Base-by-base conservation (phyloP, 2,113 vertebrate species). In the Epinephelus fuscoguttatus region DNA sequence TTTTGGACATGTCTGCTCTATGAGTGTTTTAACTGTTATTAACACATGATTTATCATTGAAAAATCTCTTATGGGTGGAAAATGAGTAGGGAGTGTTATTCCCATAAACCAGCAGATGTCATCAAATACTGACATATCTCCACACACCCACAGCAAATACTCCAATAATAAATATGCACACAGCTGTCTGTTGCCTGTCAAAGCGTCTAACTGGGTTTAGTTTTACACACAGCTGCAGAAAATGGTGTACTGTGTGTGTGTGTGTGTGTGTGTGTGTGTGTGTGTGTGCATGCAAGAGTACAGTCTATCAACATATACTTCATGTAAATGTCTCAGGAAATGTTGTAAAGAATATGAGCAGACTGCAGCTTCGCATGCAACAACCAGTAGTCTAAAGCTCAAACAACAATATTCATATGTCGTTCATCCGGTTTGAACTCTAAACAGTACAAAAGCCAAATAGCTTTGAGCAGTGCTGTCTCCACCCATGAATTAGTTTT, bases 41-140 rank as follows among this genome's bases (percentile, higher is more conserved):
- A 15, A 9, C 25, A 1, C 7, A 60, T 55, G 0, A 55, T 37
- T 56, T 59, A 25, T 30, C 7, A 19, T 18, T 14, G 10, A 40
- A 73, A 72, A 62, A 37, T 18, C 55, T 42, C 68, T 25, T 50
- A 53, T 19, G 27, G n/a, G 10, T 62, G 56, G 21, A 52, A 72
- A 68, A 62, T n/a, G 50, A 70, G 67, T 50, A 18, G 9, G 37
- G 21, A 18, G 63, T 85, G 40, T 72, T 67, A 62, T 70, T 27
- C 52, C 45, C 53, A 52, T 57, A 61, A 50, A 77, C 62, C 63
- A 75, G 17, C 19, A 82, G 56, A 84, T 82, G 86, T 73, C 70
- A 33, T 59, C 23, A 69, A 55, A 49, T 42, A 37, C 33, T 40
- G 18, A 63, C 5, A 80, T 47, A 47, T 30, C 50, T 7, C 50